Evolutionary conservation across 1,140 invertebrate genomes (phyloP), one percentile per base, ranked within the genome.

Genomic region (Neodiprion virginianus): DNA sequence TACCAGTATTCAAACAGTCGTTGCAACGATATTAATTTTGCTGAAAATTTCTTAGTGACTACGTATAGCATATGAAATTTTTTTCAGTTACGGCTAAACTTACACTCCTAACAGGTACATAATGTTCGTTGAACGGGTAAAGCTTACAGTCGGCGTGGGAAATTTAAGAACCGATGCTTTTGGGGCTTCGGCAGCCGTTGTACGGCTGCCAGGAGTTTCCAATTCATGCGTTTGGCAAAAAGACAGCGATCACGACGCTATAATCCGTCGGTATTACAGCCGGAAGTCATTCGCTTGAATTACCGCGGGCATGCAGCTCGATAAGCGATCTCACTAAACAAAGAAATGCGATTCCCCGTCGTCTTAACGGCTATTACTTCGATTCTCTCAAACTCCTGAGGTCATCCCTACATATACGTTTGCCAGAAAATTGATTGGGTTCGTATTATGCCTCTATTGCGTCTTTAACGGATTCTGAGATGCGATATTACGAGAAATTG

Each of bases 201-300:
- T 61, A 61, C 53, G 53, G 53, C n/a, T 61, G 53, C 53, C 53
- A 61, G 53, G 53, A 61, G 53, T 61, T 61, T 61, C 53, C 53
- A 8, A 61, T 61, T 61, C 53, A 61, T 17, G 53, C 53, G 53
- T 61, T 61, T 61, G 53, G 53, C 53, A 61, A 61, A 61, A 61
- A 61, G 53, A 61, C 53, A 61, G 53, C 53, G 11, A 14, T 61
- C 53, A 17, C 8, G 53, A 12, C 1, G 11, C 53, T 17, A 61
- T 61, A 61, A 61, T 61, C 53, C 53, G 11, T 61, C 8, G 5
- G 53, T 61, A 61, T 61, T 61, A 61, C 53, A 12, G 53, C 53
- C 53, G 53, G 53, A 61, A 61, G 53, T 61, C 53, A 17, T 61
- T 61, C 7, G 53, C 53, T 17, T 61, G 53, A 61, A 61, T 8